phyloP scores from a whole-genome alignment of 2,113 vertebrate species.

The Astur gentilis region DNA sequence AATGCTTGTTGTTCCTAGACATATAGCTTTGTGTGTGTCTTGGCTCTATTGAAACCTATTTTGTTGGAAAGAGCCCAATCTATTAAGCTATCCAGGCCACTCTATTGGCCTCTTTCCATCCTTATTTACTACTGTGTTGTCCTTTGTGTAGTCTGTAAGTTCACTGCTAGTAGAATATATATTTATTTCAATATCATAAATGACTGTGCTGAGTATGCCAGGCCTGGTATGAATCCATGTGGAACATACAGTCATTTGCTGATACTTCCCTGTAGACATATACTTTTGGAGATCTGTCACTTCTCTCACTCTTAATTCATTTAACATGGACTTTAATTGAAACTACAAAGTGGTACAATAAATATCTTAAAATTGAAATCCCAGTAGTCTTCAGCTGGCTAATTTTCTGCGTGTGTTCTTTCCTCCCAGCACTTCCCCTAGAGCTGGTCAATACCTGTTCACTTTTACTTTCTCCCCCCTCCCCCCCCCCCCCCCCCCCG shows the following conservation, averaged over 20 bases:
- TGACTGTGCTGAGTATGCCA: neutral
- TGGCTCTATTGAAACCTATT: neutral
- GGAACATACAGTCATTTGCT: neutral
- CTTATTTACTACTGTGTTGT: neutral
- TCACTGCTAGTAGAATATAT: neutral
- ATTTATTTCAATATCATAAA: neutral
- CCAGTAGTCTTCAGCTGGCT: neutral
- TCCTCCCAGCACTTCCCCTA: neutral
- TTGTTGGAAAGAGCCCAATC: neutral
- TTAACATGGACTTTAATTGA: neutral
- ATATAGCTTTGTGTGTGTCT: neutral
- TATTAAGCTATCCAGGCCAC: neutral
- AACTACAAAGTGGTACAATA: neutral
- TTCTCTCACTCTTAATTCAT: neutral
- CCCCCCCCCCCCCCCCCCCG: rapidly evolving
- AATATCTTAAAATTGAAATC: neutral
- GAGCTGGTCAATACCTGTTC: neutral
- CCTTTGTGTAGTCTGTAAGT: neutral
- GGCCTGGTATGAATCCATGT: neutral
- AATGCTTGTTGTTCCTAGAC: neutral
- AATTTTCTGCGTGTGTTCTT: neutral
- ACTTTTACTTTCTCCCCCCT: neutral
- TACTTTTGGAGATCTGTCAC: neutral
- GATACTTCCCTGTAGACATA: neutral
- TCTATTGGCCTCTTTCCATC: neutral